These are phyloP conservation scores for Halcyon chelicuti DNA, from an alignment of 2,797 vertebrate genomes.

Conservation along the genomic window DNA sequence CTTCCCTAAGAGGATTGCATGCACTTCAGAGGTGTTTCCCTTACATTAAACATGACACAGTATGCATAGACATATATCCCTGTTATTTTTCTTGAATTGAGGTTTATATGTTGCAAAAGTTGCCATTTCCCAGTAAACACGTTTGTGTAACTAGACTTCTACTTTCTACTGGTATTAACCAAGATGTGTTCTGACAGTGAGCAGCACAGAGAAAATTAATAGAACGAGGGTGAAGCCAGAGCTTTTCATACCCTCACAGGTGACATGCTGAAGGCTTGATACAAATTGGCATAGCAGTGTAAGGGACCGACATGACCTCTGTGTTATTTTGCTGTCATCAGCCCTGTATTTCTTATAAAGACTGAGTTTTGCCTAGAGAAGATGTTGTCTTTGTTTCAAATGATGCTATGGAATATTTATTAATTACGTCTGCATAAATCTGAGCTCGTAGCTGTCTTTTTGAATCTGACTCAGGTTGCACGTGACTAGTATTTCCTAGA, in stretches of 20 bases:
- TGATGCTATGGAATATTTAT: not conserved
- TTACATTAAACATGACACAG: not conserved
- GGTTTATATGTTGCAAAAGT: not conserved
- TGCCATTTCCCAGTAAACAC: not conserved
- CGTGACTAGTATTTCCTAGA: not conserved
- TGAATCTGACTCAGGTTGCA: not conserved
- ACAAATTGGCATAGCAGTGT: not conserved
- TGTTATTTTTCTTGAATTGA: not conserved
- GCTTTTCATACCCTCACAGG: not conserved
- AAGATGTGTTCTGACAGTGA: not conserved
- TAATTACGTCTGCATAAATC: not conserved
- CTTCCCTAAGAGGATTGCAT: rapidly evolving
- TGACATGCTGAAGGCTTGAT: not conserved
- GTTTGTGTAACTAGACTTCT: not conserved
- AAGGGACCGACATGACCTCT: not conserved
- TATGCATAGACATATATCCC: not conserved
- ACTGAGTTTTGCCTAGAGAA: not conserved
- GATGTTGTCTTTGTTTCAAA: not conserved
- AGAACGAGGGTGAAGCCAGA: not conserved
- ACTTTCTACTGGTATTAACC: not conserved
- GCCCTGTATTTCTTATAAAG: not conserved
- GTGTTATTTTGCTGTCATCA: not conserved
- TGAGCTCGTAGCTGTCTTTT: not conserved
- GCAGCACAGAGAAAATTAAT: not conserved
- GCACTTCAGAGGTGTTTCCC: not conserved